A percentile compares a stretch with the other conserved stretches of the same genome.
Conservation (phyloP, 2,888 invertebrate species). For the Harpalus rubripes region DNA sequence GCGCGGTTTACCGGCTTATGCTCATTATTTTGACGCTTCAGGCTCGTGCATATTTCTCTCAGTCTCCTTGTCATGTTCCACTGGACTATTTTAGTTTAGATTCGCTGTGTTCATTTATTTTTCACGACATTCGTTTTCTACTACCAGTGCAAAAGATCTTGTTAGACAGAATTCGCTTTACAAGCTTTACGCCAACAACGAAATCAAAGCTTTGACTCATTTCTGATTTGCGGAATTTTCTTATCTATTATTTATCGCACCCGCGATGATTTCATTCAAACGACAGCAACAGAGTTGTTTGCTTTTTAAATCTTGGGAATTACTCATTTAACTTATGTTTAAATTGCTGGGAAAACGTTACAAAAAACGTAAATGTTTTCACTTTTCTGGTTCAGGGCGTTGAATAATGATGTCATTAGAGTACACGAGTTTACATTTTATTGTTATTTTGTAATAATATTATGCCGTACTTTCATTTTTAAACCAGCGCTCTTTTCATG, state of each 20-base stretch:
- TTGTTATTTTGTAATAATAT: conserved; percentile 61
- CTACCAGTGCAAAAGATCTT: conserved; percentile 41
- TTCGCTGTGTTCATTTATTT: conserved; percentile 57
- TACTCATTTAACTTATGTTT: conserved; percentile 11
- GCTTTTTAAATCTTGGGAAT: conserved; percentile 26
- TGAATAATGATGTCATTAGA: conserved; percentile 57
- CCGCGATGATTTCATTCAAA: not conserved
- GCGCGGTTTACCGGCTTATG: conserved; percentile 47
- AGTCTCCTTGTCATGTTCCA: conserved; percentile 43
- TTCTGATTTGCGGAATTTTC: conserved; percentile 11
- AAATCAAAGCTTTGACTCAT: conserved; percentile 13
- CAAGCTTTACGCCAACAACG: conserved; percentile 15
- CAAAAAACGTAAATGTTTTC: conserved; percentile 61
- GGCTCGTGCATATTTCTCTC: conserved; percentile 47
- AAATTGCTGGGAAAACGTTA: conserved; percentile 47
- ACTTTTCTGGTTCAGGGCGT: conserved; percentile 61
- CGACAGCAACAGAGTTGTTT: conserved; percentile 15
- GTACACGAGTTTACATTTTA: conserved; percentile 48
- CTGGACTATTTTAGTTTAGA: conserved; percentile 55
- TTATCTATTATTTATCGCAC: not conserved
- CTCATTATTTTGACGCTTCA: conserved; percentile 56
- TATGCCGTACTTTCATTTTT: conserved; percentile 50
- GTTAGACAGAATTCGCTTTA: conserved; percentile 42
- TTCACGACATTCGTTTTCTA: conserved; percentile 40
- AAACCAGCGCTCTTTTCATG: conserved; percentile 19